These are phyloP conservation scores for Leptura quadrifasciata DNA, from an alignment of 2,888 invertebrate species.

Conservation along the genomic window DNA sequence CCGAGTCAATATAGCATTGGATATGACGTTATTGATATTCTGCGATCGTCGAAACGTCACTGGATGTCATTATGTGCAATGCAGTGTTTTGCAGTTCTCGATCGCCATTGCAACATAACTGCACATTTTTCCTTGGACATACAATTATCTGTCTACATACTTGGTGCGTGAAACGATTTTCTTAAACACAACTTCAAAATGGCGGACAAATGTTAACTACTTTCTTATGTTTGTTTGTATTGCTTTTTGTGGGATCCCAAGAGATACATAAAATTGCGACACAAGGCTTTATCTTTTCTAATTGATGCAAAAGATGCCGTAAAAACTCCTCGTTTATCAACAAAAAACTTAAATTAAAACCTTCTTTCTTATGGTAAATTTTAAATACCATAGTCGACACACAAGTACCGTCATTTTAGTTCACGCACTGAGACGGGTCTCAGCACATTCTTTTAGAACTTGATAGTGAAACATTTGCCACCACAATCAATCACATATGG, in stretches of 20 bases:
- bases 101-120: constrained; percentile 65
- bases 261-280: constrained; percentile 57
- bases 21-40: constrained; percentile 62
- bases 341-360: constrained; percentile 36
- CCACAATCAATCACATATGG: not conserved
- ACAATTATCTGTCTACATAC: constrained; percentile 66
- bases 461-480: constrained; percentile 5
- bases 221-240: constrained; percentile 61
- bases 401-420: constrained; percentile 19
- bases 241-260: constrained; percentile 59
- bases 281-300: constrained; percentile 57
- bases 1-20: constrained; percentile 57
- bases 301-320: constrained; percentile 55
- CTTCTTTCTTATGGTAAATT: constrained; percentile 25
- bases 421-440: not conserved
- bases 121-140: constrained; percentile 66
- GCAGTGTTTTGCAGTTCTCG: constrained; percentile 59
- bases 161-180: constrained; percentile 65
- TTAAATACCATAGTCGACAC: constrained; percentile 29
- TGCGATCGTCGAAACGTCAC: constrained; percentile 64
- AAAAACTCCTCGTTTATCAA: constrained; percentile 39
- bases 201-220: constrained; percentile 65
- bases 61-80: constrained; percentile 62
- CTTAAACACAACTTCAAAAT: constrained; percentile 64
- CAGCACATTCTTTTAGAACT: constrained; percentile 5